phyloP scores from a whole-genome alignment of 2,888 invertebrate genomes.

The Schizotus pectinicornis region DNA sequence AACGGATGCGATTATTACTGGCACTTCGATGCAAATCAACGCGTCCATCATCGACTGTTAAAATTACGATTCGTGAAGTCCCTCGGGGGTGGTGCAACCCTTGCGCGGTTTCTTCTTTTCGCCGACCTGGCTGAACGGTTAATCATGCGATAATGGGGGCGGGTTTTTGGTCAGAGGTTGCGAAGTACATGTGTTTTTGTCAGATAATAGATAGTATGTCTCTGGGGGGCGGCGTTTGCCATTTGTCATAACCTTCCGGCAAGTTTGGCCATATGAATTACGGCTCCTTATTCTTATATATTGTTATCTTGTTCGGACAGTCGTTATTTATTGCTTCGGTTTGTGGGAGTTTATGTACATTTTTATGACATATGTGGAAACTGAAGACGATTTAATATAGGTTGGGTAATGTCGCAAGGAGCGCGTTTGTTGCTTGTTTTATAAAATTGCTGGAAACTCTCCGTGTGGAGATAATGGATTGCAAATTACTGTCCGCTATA shows the following conservation, averaged over 20 bases:
- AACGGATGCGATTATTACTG: slow-evolving; percentile 5
- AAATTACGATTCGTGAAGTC: background rate
- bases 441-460: too few species aligned
- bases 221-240: slow-evolving; percentile 49
- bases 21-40: slow-evolving; percentile 2
- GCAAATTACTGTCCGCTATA: too few species aligned
- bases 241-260: slow-evolving; percentile 55
- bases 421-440: too few species aligned
- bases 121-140: slow-evolving; percentile 1
- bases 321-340: slow-evolving; percentile 41
- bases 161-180: slow-evolving; percentile 51
- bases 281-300: slow-evolving; percentile 42
- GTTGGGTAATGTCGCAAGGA: background rate
- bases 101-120: background rate
- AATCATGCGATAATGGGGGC: slow-evolving; percentile 42
- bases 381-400: background rate
- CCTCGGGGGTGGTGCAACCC: background rate
- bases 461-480: too few species aligned
- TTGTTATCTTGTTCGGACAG: slow-evolving; percentile 41
- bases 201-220: slow-evolving; percentile 59
- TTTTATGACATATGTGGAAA: slow-evolving; percentile 23
- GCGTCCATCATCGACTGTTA: too few species aligned
- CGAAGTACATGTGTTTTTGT: slow-evolving; percentile 58
- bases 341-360: slow-evolving; percentile 23
- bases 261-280: slow-evolving; percentile 42